phyloP scores from a whole-genome alignment of 2,113 vertebrate genomes.

The Pan paniscus region DNA sequence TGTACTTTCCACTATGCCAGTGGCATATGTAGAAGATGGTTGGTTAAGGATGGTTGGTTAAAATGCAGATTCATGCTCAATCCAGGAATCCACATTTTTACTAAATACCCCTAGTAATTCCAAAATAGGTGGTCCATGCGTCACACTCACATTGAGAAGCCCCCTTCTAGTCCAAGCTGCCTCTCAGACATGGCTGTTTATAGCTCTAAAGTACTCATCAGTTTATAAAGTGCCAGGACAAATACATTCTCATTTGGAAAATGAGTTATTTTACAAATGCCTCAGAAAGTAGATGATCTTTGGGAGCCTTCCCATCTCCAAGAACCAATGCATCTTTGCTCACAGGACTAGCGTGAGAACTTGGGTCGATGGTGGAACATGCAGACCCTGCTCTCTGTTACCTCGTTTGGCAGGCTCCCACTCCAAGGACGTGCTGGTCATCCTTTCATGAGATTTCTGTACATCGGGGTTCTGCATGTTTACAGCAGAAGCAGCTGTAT shows the following conservation, averaged over 20 bases:
- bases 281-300: neutral
- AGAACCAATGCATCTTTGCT: neutral
- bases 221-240: neutral
- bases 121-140: neutral
- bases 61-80: neutral
- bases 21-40: neutral
- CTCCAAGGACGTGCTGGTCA: neutral
- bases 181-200: neutral
- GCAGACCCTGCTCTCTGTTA: neutral
- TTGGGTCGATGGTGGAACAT: neutral
- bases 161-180: neutral
- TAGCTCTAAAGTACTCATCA: neutral
- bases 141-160: neutral
- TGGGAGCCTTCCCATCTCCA: neutral
- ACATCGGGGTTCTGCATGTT: neutral
- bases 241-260: neutral
- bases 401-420: neutral
- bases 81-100: neutral
- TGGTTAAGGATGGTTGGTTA: neutral
- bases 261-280: neutral
- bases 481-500: neutral
- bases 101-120: neutral
- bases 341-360: neutral
- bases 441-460: neutral
- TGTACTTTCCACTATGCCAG: neutral